Evolutionary conservation across 2,113 vertebrate species (phyloP).

Genomic region (Corapipo altera): DNA sequence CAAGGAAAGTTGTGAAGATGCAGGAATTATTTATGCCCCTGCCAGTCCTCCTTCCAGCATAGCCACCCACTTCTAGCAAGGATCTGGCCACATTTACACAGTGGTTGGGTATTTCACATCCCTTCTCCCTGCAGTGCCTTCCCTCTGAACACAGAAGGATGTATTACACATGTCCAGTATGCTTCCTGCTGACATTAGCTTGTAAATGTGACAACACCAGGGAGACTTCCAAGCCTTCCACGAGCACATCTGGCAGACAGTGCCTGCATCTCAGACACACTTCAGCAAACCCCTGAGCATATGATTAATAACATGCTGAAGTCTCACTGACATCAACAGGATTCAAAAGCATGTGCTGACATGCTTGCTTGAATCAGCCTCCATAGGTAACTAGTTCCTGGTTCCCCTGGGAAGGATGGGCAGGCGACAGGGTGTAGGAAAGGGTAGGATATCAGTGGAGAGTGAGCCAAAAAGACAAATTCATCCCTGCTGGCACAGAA

Average conservation of each 20-base stretch:
- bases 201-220: constrained; percentile 22
- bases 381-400: not conserved
- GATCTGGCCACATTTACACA: not conserved
- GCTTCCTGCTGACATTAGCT: not conserved
- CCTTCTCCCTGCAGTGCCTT: not conserved
- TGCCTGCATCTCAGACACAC: not conserved
- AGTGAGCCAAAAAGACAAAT: not conserved
- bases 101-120: not conserved
- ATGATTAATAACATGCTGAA: not conserved
- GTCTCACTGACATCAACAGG: not conserved
- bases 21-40: not conserved
- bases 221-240: not conserved
- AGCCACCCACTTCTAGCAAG: not conserved
- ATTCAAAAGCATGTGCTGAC: not conserved
- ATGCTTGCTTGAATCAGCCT: not conserved
- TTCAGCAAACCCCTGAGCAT: not conserved
- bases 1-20: not conserved
- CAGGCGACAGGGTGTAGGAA: not conserved
- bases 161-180: not conserved
- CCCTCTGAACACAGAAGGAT: not conserved
- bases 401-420: not conserved
- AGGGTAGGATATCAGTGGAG: not conserved
- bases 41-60: not conserved
- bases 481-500: not conserved
- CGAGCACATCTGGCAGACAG: not conserved